Evolutionary conservation across 2,113 vertebrate species (phyloP).

Genomic region (Lophius piscatorius): DNA sequence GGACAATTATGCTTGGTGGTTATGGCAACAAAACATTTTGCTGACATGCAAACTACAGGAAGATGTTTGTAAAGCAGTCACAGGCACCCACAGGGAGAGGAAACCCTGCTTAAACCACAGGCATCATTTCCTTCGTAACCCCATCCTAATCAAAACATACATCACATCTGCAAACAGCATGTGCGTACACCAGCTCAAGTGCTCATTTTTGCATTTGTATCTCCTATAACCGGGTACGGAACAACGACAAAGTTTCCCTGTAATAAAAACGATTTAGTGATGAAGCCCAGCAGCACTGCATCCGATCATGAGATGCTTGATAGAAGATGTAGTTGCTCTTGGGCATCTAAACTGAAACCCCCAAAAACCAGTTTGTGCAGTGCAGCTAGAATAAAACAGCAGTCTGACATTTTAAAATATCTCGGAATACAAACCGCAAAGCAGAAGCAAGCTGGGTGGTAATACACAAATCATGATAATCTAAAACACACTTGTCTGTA

Average conservation of each 20-base stretch:
- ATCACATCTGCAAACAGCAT: constrained; percentile 56
- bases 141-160: constrained; percentile 53
- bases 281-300: not conserved
- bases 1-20: constrained; percentile 64
- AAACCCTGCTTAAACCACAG: constrained; percentile 61
- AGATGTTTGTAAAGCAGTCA: constrained; percentile 44
- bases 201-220: no score
- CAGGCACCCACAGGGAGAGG: constrained; percentile 37
- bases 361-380: not conserved
- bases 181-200: not conserved
- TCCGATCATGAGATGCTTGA: not conserved
- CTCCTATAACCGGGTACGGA: not conserved
- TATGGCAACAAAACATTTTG: constrained; percentile 43
- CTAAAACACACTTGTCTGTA: no score
- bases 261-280: not conserved
- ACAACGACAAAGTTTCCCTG: not conserved
- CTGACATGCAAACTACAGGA: constrained; percentile 56
- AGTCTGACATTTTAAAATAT: no score
- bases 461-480: no score
- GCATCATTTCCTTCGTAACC: constrained; percentile 63
- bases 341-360: not conserved
- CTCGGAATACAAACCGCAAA: no score
- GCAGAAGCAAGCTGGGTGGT: no score
- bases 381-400: not conserved
- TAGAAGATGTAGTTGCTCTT: not conserved